Base-by-base conservation (phyloP, 1,140 invertebrate genomes). In the Littorina saxatilis region DNA sequence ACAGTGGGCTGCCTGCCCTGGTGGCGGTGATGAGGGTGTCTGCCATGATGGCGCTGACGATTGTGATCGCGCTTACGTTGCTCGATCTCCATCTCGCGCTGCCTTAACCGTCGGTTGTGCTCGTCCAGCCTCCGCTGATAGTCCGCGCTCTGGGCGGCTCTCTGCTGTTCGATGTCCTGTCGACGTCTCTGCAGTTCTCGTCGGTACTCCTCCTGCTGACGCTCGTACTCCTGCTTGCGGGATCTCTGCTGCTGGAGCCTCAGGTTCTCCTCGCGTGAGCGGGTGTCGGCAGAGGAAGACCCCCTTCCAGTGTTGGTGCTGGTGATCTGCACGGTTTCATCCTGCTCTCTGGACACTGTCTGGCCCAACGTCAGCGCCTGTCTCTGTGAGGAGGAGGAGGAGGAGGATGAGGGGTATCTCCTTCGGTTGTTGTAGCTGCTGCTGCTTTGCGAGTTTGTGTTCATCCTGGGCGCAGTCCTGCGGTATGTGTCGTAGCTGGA, bases 151-250 rank as follows among this genome's bases (percentile, higher is more conserved):
- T 78, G 76, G 1, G 76, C 76, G 4, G 52, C 58, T 40, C 35
- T 37, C n/a, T 78, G 37, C 37, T 66, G 76, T 27, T 61, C 76
- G 35, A 58, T 39, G 55, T 40, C 35, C 76, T 78, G 76, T 20
- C 58, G 52, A 23, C 76, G 52, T 15, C 58, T 63, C 27, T 32
- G 32, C 17, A 78, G 17, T 58, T 78, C 76, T 29, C 55, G 37
- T 20, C 76, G 52, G 76, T 78, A 78, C 55, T 78, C 55, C 37
- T 78, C 76, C 58, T 78, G 76, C 55, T 58, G 76, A 0, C 76
- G 29, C 17, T 32, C 37, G 76, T 63, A 63, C 76, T 73, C 70
- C 40, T 73, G 70, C 27, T 73, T 39, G 4, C 39, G 39, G 20
- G 70, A 27, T 5, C n/a, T 73, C 3, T 29, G 7, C 39, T 50